Conservation (phyloP, 2,113 vertebrate genomes). For the Pterocles orientalis region DNA sequence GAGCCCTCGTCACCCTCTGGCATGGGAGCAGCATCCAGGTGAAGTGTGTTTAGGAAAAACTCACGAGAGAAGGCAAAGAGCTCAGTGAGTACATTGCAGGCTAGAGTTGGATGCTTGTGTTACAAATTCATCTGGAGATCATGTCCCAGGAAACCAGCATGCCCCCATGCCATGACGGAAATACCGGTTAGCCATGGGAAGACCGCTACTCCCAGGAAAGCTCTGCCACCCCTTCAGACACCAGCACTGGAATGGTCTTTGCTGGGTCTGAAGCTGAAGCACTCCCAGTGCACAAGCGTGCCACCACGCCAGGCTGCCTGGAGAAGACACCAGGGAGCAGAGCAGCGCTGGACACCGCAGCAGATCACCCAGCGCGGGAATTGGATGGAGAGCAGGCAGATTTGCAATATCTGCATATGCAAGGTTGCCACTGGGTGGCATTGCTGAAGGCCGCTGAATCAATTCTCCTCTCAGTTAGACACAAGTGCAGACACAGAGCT, state of each 20-base stretch:
- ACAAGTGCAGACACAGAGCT: not conserved
- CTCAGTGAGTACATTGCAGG: accelerated
- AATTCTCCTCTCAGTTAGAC: not conserved
- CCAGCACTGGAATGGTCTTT: not conserved
- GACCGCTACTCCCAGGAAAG: not conserved
- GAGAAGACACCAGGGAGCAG: accelerated
- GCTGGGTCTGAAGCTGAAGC: not conserved
- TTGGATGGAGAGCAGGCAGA: not conserved
- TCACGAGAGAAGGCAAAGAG: not conserved
- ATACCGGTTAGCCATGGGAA: accelerated
- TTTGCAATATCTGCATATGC: not conserved
- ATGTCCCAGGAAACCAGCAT: not conserved
- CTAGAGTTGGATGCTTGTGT: not conserved
- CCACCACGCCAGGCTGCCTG: accelerated
- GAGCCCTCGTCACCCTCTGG: not conserved
- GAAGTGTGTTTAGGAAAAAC: not conserved
- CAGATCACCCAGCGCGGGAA: not conserved
- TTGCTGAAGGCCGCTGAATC: constrained; percentile 3
- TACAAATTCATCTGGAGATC: not conserved
- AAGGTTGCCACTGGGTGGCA: constrained; percentile 40
- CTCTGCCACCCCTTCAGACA: not conserved
- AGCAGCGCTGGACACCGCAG: accelerated
- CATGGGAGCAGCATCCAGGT: not conserved
- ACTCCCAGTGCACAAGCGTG: no score
- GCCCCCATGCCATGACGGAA: not conserved